Conservation (phyloP, 1,140 invertebrate genomes). For the Hermetia illucens region DNA sequence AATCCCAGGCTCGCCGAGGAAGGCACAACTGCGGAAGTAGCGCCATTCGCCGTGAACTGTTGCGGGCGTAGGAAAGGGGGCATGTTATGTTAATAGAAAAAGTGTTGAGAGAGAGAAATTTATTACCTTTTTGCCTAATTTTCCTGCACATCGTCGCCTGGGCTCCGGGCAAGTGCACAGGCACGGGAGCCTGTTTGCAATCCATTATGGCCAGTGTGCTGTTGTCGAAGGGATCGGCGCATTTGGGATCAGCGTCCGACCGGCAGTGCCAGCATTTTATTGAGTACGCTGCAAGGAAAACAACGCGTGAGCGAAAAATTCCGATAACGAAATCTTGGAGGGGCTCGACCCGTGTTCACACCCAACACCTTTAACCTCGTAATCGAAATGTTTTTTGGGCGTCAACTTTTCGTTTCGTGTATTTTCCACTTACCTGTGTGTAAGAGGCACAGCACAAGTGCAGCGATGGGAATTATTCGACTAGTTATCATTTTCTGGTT, state of each 20-base stretch:
- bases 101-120: background rate
- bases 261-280: slow-evolving; percentile 90
- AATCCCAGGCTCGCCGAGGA: slow-evolving; percentile 78
- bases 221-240: slow-evolving; percentile 87
- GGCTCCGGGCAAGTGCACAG: slow-evolving; percentile 52
- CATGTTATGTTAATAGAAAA: too few relatives aligned
- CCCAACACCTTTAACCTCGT: too few relatives aligned
- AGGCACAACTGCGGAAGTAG: slow-evolving; percentile 79
- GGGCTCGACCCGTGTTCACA: too few relatives aligned
- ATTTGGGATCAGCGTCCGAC: slow-evolving; percentile 78
- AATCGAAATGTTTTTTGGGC: too few relatives aligned
- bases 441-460: too few relatives aligned
- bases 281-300: slow-evolving; percentile 37
- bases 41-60: slow-evolving; percentile 81
- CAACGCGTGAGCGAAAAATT: background rate
- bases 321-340: too few relatives aligned
- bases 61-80: too few relatives aligned
- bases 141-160: slow-evolving; percentile 80
- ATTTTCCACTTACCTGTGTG: too few relatives aligned
- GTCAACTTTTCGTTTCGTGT: too few relatives aligned
- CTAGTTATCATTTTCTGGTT: too few relatives aligned
- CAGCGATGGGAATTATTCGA: too few relatives aligned
- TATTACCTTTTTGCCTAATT: slow-evolving; percentile 76
- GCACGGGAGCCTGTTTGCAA: slow-evolving; percentile 49
- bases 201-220: slow-evolving; percentile 73